Evolutionary conservation across 2,113 vertebrate genomes (phyloP), one percentile per base, ranked within the genome.

Genomic region (Cyprinodon tularosa): DNA sequence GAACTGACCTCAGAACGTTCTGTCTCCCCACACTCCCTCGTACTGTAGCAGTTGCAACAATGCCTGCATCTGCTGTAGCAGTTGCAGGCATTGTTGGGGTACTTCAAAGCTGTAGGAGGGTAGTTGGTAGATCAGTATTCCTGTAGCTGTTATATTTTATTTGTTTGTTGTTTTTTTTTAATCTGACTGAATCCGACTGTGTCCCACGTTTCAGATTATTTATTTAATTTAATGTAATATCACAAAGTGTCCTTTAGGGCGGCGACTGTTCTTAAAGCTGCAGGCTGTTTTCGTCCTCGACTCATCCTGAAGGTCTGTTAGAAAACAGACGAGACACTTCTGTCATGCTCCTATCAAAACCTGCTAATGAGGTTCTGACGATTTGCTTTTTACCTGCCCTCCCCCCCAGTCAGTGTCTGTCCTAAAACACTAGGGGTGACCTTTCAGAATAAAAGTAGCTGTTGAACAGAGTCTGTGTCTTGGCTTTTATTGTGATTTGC

Each of bases 371-470:
- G 50, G 50, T 57, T 57, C 50, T 57, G 50, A 20, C 20, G 50
- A 6, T 2, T 20, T 8, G 17, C n/a, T 42, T 42, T 42, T 42
- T 42, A 42, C 5, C 5, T 3, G 17, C 20, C 50, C 17, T 4
- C 50, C 36, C 40, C 57, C 8, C 1, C 14, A 12, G 0, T 48
- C 3, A 0, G 1, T 78, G 50, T 77, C 64, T 86, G 74, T 81
- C 65, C 73, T 80, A 65, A 76, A 91, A 90, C 90, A 90, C 88
- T 88, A 88, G 64, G 60, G 11, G 48, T 61, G 62, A 8, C 76
- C 50, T 85, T 82, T 87, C 80, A 77, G 86, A 93, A 92, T 93
- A 91, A 93, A 93, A 84, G 72, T 78, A 59, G 38, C 62, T 83
- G 68, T 87, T 72, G 22, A 78, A 74, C 53, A 59, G 1, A 48